Evolutionary conservation across 2,888 invertebrate genomes (phyloP), one percentile per base, ranked within the genome.

Genomic region (Cryptus viduatorius): DNA sequence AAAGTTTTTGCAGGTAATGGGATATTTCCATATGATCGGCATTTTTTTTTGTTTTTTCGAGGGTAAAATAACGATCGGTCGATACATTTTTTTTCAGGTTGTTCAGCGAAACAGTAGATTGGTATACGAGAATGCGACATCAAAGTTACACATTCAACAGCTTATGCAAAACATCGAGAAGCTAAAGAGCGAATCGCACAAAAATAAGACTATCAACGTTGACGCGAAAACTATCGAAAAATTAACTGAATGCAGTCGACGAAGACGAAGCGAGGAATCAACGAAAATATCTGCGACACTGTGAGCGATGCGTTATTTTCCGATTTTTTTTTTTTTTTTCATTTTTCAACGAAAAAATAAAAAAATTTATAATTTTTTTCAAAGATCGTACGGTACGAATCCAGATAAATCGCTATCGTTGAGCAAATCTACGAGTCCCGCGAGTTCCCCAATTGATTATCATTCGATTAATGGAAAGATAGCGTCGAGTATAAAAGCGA

Each of bases 101-200:
- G 88, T 91, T 29, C 91, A 91, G 69, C 89, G 90, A 75, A 91
- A 91, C 42, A 89, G 90, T 50, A 87, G 89, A 75, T 81, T 91
- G 79, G 89, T 90, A 24, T 88, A 91, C 64, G 91, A 91, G 79
- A 91, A 90, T 16, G 89, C 91, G 42, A 85, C 84, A 5, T 78
- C 90, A 10, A 91, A 88, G 48, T 77, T 90, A 46, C 91, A 90
- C 64, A 69, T 89, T 56, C 89, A 91, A 61, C 90, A 90, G 50
- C 80, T 91, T 1, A 89, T 81, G 4, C 86, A 87, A 59, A 90
- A 88, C 4, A 82, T 91, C 12, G 90, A 91, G n/a, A 89, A 88
- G 76, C 67, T 91, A 42, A 91, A 87, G 64, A 84, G 76, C 19
- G 85, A 79, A 8, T 71, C 85, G 4, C 88, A 89, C 48, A 90